Base-by-base conservation (phyloP, 1,140 invertebrate genomes). In the Uloborus diversus region DNA sequence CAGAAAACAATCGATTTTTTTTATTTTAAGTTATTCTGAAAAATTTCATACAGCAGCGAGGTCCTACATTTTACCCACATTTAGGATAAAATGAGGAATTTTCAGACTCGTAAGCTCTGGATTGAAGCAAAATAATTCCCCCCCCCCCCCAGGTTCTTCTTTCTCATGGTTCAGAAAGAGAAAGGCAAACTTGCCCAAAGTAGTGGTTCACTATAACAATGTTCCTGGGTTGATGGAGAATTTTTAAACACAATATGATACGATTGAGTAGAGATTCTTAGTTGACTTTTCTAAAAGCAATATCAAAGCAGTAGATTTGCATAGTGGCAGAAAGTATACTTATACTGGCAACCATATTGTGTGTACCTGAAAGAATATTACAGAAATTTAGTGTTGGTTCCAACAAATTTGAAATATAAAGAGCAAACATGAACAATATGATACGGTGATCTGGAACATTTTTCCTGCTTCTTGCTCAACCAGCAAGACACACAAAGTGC, bases 231-330 rank as follows among this genome's bases (percentile, higher is more conserved):
- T 61, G 20, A 25, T 76, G 11, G 14, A 5, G 25, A 30, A 4
- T 23, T 75, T 78, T 30, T 20, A 28, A 7, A 78, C 37, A 14
- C 11, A 51, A 4, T 32, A 70, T 42, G 32, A 78, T n/a, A 11
- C 62, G 27, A 23, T 5, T 9, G 82, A 83, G 27, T 83, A 79
- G 80, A 13, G 79, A 14, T 32, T 83, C 20, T 83, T 83, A 37
- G 82, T 83, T 56, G 79, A 83, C 37, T 83, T 65, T 13, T 83
- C 82, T 14, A 83, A 83, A 53, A 23, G n/a, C 23, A 83, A 79
- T 51, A 35, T 61, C 14, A 81, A 83, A 59, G 82, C 82, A 30
- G 65, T 83, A 11, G 51, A 83, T 11, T 71, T 83, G 13, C 82
- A 83, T 61, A 83, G 83, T 83, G 70, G 64, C 3, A 82, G 81